These are phyloP conservation scores for Streblospio benedicti DNA, from an alignment of 1,140 invertebrate species.

Conservation along the genomic window DNA sequence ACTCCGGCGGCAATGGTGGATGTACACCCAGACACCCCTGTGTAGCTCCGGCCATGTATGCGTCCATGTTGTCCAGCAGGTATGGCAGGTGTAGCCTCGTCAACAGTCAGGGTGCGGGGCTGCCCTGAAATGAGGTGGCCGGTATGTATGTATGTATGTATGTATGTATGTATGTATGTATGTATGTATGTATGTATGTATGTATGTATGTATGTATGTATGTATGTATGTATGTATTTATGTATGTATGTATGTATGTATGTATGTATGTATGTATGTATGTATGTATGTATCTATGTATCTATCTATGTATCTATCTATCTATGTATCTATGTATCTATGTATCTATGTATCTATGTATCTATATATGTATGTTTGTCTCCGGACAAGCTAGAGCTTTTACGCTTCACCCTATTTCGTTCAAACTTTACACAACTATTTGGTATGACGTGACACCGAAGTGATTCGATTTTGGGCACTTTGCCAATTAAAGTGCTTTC, in stretches of 20 bases:
- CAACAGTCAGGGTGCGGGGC: background rate
- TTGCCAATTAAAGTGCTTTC: no score
- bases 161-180: constrained; percentile 12
- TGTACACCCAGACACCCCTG: no score
- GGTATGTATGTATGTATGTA: constrained; percentile 11
- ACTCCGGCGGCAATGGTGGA: no score
- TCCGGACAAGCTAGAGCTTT: no score
- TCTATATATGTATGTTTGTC: no score
- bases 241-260: constrained; percentile 11
- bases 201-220: constrained; percentile 4
- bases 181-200: constrained; percentile 13
- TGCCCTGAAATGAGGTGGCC: background rate
- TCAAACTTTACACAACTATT: no score
- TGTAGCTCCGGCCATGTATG: background rate
- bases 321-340: background rate
- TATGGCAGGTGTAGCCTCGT: background rate
- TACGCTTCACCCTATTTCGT: no score
- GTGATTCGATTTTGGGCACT: no score
- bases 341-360: no score
- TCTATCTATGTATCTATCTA: background rate
- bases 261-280: constrained; percentile 11
- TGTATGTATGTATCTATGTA: constrained; percentile 8
- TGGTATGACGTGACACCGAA: no score
- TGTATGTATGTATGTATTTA: background rate
- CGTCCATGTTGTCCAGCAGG: background rate